These are phyloP conservation scores for Melopsittacus undulatus DNA, from an alignment of 2,797 vertebrate genomes.

Conservation along the genomic window DNA sequence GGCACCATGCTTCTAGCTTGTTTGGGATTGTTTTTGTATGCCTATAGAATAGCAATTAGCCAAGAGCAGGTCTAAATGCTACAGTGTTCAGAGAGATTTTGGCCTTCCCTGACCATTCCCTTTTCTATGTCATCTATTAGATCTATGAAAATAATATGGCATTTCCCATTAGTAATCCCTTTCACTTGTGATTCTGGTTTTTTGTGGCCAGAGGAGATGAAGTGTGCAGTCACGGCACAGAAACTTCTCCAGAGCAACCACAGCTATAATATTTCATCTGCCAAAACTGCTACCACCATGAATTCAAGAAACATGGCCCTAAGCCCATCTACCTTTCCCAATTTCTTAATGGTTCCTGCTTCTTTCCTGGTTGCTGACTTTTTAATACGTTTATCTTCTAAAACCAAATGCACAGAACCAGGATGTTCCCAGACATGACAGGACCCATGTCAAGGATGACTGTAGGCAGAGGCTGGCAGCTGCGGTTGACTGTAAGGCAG, in stretches of 20 bases:
- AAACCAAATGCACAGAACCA: background rate
- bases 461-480: background rate
- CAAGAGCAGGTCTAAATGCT: background rate
- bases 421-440: background rate
- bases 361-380: background rate
- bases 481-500: background rate
- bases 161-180: background rate
- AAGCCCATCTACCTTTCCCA: background rate
- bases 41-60: background rate
- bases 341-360: background rate
- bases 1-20: background rate
- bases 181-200: background rate
- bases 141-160: background rate
- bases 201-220: background rate
- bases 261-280: background rate
- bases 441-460: background rate
- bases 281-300: background rate
- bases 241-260: background rate
- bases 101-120: background rate
- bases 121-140: background rate
- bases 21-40: background rate
- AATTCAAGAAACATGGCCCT: background rate
- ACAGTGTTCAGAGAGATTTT: background rate
- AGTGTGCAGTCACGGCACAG: background rate
- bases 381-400: background rate